Conservation (phyloP, 2,797 vertebrate species). For the Limosa lapponica region DNA sequence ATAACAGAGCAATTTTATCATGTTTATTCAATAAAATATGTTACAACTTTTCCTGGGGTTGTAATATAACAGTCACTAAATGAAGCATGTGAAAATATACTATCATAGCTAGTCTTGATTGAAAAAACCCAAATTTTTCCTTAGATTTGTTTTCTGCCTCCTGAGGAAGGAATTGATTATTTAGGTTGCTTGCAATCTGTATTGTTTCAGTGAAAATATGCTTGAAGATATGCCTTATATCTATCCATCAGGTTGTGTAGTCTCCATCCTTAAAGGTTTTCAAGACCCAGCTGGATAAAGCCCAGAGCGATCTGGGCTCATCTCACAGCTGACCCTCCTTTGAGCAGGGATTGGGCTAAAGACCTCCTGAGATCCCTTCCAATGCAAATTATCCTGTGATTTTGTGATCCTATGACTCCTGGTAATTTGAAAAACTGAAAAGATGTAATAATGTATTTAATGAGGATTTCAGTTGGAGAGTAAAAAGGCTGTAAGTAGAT, state of each 20-base stretch:
- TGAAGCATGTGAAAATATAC: neutral
- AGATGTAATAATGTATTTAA: neutral
- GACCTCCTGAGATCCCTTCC: neutral
- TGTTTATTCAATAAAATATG: neutral
- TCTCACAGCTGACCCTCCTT: neutral
- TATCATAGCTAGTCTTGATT: neutral
- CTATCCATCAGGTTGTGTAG: neutral
- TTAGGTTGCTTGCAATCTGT: neutral
- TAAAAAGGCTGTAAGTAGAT: neutral
- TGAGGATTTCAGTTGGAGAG: neutral
- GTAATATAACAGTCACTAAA: neutral
- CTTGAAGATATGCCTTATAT: neutral
- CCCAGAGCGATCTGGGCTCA: neutral
- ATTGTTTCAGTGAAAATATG: neutral
- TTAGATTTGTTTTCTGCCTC: neutral
- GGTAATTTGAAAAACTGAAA: neutral
- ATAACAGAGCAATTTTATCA: neutral
- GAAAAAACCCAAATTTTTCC: neutral
- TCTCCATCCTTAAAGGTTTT: neutral
- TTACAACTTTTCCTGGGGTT: neutral
- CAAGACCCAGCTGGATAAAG: neutral
- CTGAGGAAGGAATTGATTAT: neutral
- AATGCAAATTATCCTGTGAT: neutral
- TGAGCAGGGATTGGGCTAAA: neutral
- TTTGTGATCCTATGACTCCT: neutral